Percentiles rank a stretch among this genome's conserved stretches.
These are phyloP conservation scores for Zaprionus camerounensis DNA, from an alignment of 1,140 invertebrate genomes.

Conservation along the genomic window DNA sequence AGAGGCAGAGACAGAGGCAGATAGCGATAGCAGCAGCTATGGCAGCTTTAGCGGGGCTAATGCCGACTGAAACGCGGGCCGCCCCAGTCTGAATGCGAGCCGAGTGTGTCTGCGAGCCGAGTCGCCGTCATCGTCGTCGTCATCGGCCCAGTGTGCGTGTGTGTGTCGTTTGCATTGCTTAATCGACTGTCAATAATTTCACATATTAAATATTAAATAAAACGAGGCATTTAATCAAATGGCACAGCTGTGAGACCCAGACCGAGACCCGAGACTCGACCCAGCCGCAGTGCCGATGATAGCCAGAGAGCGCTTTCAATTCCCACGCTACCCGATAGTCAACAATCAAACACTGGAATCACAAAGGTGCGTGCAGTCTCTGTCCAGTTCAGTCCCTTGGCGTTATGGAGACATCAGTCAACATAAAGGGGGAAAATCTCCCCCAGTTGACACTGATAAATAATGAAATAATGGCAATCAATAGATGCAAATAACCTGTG, in stretches of 20 bases:
- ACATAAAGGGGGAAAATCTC: conserved; percentile 3
- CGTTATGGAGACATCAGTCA: conserved; percentile 64
- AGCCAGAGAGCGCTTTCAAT: conserved; percentile 52
- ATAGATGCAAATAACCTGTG: conserved; percentile 20
- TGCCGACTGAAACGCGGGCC: conserved; percentile 39
- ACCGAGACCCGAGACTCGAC: conserved; percentile 29
- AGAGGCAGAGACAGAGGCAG: not conserved
- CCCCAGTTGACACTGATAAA: conserved; percentile 44
- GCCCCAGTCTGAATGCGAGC: conserved; percentile 18
- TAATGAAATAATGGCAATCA: conserved; percentile 32
- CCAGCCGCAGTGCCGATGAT: conserved; percentile 46
- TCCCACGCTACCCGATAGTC: conserved; percentile 62
- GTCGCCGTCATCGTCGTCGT: not conserved
- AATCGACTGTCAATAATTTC: conserved; percentile 82
- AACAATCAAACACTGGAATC: conserved; percentile 20
- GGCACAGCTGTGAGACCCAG: conserved; percentile 43
- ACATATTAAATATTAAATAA: conserved; percentile 82
- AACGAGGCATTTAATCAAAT: conserved; percentile 81
- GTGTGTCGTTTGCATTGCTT: conserved; percentile 73
- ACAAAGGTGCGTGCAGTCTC: conserved; percentile 39
- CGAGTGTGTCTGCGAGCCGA: conserved; percentile 3
- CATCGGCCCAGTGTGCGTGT: conserved; percentile 27
- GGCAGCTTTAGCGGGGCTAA: conserved; percentile 40
- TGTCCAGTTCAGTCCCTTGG: too few relatives aligned
- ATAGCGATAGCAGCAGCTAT: conserved; percentile 42